Base-by-base conservation (phyloP, 2,888 invertebrate species). In the Zelleria hepariella region DNA sequence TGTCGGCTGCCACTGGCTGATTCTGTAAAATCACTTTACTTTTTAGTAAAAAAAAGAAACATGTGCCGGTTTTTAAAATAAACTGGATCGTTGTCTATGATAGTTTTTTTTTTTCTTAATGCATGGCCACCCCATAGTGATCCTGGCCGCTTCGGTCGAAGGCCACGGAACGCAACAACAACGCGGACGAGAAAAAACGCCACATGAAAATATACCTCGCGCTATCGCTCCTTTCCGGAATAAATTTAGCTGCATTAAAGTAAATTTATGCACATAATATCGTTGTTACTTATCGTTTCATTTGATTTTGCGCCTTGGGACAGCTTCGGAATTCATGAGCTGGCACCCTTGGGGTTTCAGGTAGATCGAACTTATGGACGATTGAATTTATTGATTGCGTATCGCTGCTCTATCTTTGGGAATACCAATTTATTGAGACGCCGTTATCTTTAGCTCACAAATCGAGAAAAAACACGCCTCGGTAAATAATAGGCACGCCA, bases 181-280 rank as follows among this genome's bases (percentile, higher is more conserved):
- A 53, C 58, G 15, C n/a, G 15, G 32, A 15, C 15, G 32, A 15
- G 1, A 15, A 26, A 20, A 53, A 52, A 58, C 52, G 23, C 10
- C 53, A 26, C 25, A 32, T 58, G 58, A 53, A n/a, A 23, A 53
- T 58, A 58, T 42, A 24, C 53, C 58, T 27, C 58, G 21, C 42
- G 58, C 64, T 62, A 66, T 63, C 67, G 67, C 62, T 65, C 65
- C 66, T 63, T 70, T 69, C 70, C 70, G 64, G 74, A 70, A 75
- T 72, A 75, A 70, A 74, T 74, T 74, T 71, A 71, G 67, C 66
- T 66, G 65, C 68, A 71, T 74, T 73, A 72, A 63, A 66, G 67
- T 68, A 70, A 74, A 73, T 74, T 66, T 68, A 76, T 74, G 74
- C 73, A 71, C 74, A 76, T 76, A 74, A 71, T 71, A 69, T 47